Percentiles rank a stretch among this genome's conserved stretches.
Evolutionary conservation across 2,113 vertebrate species (phyloP).

Genomic region (Galemys pyrenaicus): DNA sequence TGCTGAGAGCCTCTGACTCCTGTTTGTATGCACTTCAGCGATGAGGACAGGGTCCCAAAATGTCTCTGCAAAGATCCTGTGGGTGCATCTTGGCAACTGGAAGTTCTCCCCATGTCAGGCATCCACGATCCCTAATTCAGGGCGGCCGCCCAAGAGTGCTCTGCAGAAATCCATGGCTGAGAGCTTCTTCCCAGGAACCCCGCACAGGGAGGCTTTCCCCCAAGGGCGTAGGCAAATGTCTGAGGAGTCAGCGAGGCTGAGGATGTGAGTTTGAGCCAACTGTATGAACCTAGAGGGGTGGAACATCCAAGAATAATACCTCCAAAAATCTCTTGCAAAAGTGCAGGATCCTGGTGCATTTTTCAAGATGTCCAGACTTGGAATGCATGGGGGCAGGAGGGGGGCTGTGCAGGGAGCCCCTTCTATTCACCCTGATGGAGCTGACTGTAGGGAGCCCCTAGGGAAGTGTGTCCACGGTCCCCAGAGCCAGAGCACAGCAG

Average conservation of each 20-base stretch:
- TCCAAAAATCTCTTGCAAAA: neutral
- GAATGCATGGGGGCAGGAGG: too few relatives aligned
- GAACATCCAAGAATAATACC: neutral
- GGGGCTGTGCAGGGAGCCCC: neutral
- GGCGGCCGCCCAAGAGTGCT: neutral
- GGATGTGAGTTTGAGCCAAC: neutral
- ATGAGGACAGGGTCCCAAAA: neutral
- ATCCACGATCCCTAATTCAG: neutral
- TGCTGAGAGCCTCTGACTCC: neutral
- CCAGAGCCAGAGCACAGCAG: fast-evolving
- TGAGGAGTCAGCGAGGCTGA: neutral
- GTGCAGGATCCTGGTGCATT: neutral
- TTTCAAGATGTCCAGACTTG: neutral
- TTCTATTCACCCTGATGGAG: neutral
- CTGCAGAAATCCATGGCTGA: neutral
- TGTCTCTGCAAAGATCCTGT: neutral
- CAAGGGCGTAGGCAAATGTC: neutral
- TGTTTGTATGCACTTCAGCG: neutral
- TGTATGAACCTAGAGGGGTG: neutral
- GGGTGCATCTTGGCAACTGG: neutral
- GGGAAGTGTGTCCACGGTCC: neutral
- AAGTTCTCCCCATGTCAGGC: neutral
- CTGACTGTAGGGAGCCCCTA: neutral
- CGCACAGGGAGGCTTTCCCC: neutral
- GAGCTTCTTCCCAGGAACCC: neutral